These are phyloP conservation scores for Andrena chrysosceles DNA, from an alignment of 2,888 invertebrate species.

Conservation along the genomic window DNA sequence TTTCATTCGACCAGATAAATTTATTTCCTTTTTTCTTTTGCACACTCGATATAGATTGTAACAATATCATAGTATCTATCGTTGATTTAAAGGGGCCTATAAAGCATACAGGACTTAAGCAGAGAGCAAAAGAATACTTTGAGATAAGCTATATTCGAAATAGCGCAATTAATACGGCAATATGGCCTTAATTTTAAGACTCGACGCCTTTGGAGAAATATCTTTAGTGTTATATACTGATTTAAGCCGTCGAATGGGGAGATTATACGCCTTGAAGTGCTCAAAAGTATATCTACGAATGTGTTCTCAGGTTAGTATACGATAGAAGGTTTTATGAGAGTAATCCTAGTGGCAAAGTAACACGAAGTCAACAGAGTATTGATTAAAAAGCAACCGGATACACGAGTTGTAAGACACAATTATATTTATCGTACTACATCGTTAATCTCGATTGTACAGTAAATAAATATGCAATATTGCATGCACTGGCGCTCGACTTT, in stretches of 20 bases:
- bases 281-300: neutral
- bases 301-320: too few relatives aligned
- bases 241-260: neutral
- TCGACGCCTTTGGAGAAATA: neutral
- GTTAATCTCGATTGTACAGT: neutral
- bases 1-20: slow-evolving; percentile 4
- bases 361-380: neutral
- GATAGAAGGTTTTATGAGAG: too few relatives aligned
- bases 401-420: neutral
- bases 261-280: neutral
- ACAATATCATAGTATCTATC: neutral
- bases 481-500: slow-evolving; percentile 27
- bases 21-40: neutral
- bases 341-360: too few relatives aligned
- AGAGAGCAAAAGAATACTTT: neutral
- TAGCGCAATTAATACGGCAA: too few relatives aligned
- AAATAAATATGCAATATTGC: neutral
- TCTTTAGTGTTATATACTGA: neutral
- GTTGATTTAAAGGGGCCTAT: neutral
- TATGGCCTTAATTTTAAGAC: too few relatives aligned
- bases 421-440: neutral
- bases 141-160: neutral
- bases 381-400: neutral
- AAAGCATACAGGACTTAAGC: neutral
- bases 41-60: neutral